Conservation (phyloP, 2,113 vertebrate species). For the Trochalopteron elliotii region DNA sequence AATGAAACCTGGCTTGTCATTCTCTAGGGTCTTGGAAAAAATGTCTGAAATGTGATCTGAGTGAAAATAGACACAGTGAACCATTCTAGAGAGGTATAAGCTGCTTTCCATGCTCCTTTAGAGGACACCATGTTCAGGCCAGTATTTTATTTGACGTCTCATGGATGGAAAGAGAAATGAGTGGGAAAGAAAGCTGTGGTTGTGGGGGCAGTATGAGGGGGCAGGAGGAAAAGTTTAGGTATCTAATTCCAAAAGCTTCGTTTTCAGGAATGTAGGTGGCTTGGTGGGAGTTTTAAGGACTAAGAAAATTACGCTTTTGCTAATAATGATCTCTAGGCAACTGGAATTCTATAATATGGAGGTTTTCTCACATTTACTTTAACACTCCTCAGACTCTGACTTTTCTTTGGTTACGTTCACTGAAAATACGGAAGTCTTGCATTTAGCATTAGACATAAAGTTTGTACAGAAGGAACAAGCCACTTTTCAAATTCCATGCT, state of each 20-base stretch:
- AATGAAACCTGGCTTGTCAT: background rate
- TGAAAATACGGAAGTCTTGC: background rate
- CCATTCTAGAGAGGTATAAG: background rate
- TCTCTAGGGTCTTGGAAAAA: background rate
- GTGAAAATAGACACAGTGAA: background rate
- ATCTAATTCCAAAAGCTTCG: background rate
- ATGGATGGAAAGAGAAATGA: background rate
- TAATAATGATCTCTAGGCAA: slow-evolving; percentile 56
- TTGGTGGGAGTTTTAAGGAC: slow-evolving; percentile 42
- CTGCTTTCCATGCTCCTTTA: background rate
- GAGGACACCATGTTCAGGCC: background rate
- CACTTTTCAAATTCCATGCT: background rate
- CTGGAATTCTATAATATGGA: background rate
- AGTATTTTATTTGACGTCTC: background rate
- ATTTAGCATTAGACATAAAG: background rate
- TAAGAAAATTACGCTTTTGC: background rate
- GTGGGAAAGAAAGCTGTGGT: background rate
- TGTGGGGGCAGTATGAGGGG: background rate
- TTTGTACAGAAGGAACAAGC: background rate
- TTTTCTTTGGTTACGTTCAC: background rate
- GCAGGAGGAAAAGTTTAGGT: background rate
- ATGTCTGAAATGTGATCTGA: background rate
- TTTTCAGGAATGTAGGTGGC: slow-evolving; percentile 36
- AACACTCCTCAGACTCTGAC: background rate
- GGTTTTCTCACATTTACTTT: background rate